Conservation (phyloP, 2,888 invertebrate genomes). For the Siphlonurus alternatus region DNA sequence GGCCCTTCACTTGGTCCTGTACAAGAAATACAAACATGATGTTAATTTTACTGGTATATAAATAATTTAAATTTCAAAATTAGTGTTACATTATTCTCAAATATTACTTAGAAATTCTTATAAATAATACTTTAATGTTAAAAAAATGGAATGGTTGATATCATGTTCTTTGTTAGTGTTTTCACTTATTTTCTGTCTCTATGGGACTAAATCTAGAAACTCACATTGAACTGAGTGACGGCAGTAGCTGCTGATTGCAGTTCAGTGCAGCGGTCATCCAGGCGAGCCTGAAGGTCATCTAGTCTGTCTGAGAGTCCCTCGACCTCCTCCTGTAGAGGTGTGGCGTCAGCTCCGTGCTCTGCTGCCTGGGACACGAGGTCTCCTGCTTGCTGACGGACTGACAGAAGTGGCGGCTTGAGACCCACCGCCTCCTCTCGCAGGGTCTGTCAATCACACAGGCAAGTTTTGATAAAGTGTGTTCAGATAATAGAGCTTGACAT, state of each 20-base stretch:
- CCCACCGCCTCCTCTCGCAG: slow-evolving; percentile 65
- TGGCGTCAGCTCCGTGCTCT: slow-evolving; percentile 54
- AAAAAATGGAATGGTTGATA: too few relatives aligned
- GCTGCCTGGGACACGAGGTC: slow-evolving; percentile 61
- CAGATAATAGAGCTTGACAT: too few relatives aligned
- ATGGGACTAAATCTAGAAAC: slow-evolving; percentile 13
- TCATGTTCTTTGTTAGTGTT: too few relatives aligned
- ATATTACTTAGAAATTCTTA: too few relatives aligned
- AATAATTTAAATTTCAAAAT: neutral
- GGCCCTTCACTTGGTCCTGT: slow-evolving; percentile 59
- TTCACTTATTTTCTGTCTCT: too few relatives aligned
- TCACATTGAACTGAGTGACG: slow-evolving; percentile 65
- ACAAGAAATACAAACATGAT: slow-evolving; percentile 12
- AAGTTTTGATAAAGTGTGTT: too few relatives aligned
- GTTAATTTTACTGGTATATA: neutral
- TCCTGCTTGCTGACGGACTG: slow-evolving; percentile 49
- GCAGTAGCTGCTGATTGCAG: slow-evolving; percentile 75
- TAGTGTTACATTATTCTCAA: too few relatives aligned
- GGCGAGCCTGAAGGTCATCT: slow-evolving; percentile 53
- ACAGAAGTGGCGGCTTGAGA: slow-evolving; percentile 53
- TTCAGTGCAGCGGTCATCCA: slow-evolving; percentile 61
- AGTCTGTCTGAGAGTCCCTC: slow-evolving; percentile 58
- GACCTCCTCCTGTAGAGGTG: slow-evolving; percentile 61
- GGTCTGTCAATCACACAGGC: neutral
- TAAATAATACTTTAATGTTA: too few relatives aligned